These are phyloP conservation scores for Apis dorsata DNA, from an alignment of 1,140 invertebrate species.

Conservation along the genomic window DNA sequence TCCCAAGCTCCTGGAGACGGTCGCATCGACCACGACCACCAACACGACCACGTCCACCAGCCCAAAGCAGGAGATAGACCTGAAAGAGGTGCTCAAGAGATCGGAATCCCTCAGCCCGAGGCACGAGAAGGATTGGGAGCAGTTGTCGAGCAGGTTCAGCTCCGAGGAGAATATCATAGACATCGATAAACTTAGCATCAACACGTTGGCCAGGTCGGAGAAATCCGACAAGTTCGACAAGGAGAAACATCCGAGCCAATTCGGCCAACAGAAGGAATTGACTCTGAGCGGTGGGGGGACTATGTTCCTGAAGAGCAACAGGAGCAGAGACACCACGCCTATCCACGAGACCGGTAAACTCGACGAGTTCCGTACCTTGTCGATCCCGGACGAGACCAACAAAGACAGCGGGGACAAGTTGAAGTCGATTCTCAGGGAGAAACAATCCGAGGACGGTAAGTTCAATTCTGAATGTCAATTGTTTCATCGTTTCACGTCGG, in stretches of 20 bases:
- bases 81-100: constrained; percentile 73
- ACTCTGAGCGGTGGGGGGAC: constrained; percentile 82
- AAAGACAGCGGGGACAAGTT: constrained; percentile 78
- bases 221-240: constrained; percentile 68
- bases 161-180: constrained; percentile 79
- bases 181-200: constrained; percentile 82
- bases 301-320: constrained; percentile 86
- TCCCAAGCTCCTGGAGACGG: constrained; percentile 67
- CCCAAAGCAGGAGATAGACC: constrained; percentile 62
- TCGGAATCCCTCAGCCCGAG: constrained; percentile 77
- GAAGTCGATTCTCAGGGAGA: constrained; percentile 86
- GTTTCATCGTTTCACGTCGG: constrained; percentile 8
- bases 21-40: background rate
- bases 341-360: constrained; percentile 69
- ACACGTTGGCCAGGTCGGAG: constrained; percentile 65
- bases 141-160: constrained; percentile 72
- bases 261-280: constrained; percentile 75
- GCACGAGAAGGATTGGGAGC: constrained; percentile 77
- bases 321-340: constrained; percentile 79
- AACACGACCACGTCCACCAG: background rate
- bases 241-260: constrained; percentile 72
- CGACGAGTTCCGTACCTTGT: constrained; percentile 67
- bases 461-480: too few species aligned
- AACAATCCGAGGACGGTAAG: constrained; percentile 81
- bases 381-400: constrained; percentile 56